phyloP scores from a whole-genome alignment of 2,888 invertebrate genomes.

The Troides oblongomaculatus region DNA sequence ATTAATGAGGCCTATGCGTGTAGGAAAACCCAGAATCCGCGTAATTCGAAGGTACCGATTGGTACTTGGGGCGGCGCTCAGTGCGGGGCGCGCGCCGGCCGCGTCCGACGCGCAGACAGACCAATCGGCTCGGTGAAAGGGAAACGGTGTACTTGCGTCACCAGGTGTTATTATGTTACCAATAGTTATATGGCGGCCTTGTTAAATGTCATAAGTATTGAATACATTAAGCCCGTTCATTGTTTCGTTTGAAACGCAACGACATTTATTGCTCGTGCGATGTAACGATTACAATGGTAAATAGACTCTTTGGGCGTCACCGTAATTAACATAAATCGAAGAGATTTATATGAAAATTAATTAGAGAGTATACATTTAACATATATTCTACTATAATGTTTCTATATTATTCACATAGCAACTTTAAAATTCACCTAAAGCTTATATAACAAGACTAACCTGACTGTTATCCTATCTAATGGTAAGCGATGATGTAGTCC shows the following conservation, averaged over 20 bases:
- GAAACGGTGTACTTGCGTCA: constrained; percentile 61
- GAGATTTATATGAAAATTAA: too few relatives aligned
- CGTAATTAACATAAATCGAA: too few relatives aligned
- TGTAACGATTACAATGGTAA: too few relatives aligned
- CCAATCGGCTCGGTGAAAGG: constrained; percentile 70
- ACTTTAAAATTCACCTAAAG: too few relatives aligned
- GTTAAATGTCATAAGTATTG: constrained; percentile 40
- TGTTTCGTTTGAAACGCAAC: constrained; percentile 23
- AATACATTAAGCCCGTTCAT: constrained; percentile 27
- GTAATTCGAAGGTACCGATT: constrained; percentile 33
- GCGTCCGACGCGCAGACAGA: constrained; percentile 9
- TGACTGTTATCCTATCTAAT: too few relatives aligned
- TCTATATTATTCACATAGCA: too few relatives aligned
- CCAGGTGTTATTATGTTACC: constrained; percentile 39
- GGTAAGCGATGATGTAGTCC: too few relatives aligned
- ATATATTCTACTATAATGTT: too few relatives aligned
- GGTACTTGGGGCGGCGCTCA: constrained; percentile 30
- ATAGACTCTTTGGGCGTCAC: too few relatives aligned
- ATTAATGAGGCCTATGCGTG: constrained; percentile 17
- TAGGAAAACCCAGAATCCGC: constrained; percentile 30
- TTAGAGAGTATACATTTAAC: too few relatives aligned
- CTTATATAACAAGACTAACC: too few relatives aligned
- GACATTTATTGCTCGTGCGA: background rate
- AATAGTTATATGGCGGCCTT: constrained; percentile 48
- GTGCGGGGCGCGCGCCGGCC: constrained; percentile 8